Evolutionary conservation across 2,797 vertebrate species (phyloP).

Genomic region (Astyanax mexicanus): DNA sequence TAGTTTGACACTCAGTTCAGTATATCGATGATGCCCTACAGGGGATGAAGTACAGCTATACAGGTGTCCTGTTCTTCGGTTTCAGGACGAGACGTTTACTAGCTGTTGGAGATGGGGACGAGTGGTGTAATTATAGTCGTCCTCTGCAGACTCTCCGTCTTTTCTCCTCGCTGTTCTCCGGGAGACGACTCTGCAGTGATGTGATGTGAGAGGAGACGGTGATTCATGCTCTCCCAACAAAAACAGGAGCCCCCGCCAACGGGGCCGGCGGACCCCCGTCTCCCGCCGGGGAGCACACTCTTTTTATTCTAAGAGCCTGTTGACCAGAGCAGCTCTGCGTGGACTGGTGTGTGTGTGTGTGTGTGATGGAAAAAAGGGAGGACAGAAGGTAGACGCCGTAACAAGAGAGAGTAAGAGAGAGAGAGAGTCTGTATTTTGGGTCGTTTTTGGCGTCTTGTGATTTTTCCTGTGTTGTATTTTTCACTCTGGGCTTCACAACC

Average conservation of each 20-base stretch:
- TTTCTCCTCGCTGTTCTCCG: background rate
- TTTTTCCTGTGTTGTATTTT: background rate
- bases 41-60: too few relatives aligned
- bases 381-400: background rate
- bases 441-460: background rate
- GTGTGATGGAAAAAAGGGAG: background rate
- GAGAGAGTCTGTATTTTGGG: background rate
- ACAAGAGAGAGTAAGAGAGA: constrained; percentile 10
- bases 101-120: background rate
- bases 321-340: constrained; percentile 39
- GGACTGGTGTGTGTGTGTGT: background rate
- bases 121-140: background rate
- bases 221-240: constrained; percentile 55
- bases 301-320: constrained; percentile 51
- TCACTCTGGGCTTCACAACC: too few relatives aligned
- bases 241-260: constrained; percentile 49
- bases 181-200: constrained; percentile 34
- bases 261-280: constrained; percentile 26
- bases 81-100: background rate
- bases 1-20: too few relatives aligned
- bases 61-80: too few relatives aligned
- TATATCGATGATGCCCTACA: too few relatives aligned
- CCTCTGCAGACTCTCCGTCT: background rate
- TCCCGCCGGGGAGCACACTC: constrained; percentile 29
- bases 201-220: constrained; percentile 26